A percentile compares a stretch with the other conserved stretches of the same genome.
Conservation (phyloP, 1,140 invertebrate species). For the Trissolcus basalis region DNA sequence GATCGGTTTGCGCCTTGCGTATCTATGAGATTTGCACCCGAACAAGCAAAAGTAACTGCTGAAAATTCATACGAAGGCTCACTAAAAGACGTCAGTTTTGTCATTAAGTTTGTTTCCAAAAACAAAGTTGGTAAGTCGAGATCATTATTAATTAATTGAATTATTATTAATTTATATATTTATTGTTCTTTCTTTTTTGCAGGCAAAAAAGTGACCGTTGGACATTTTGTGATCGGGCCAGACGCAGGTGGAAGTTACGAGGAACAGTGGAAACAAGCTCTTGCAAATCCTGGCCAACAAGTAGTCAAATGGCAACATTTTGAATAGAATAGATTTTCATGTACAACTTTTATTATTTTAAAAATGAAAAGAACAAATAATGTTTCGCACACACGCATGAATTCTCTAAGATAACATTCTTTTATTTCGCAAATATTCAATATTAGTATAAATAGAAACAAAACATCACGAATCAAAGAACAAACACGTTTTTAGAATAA, state of each 20-base stretch:
- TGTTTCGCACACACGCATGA: too few species aligned
- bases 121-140: constrained; percentile 71
- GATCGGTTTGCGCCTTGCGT: constrained; percentile 83
- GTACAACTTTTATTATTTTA: too few species aligned
- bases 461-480: neutral
- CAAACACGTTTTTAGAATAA: neutral
- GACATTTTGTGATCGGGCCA: constrained; percentile 75
- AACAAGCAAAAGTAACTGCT: constrained; percentile 68
- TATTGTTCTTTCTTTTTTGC: neutral
- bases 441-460: neutral
- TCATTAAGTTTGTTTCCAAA: constrained; percentile 73
- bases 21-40: constrained; percentile 74
- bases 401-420: too few species aligned
- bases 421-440: too few species aligned
- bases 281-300: constrained; percentile 71
- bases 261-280: constrained; percentile 74
- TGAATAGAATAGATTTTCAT: constrained; percentile 59
- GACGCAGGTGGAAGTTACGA: constrained; percentile 71
- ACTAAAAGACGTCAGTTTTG: constrained; percentile 72
- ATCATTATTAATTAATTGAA: too few species aligned
- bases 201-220: constrained; percentile 79
- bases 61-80: constrained; percentile 74
- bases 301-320: constrained; percentile 73
- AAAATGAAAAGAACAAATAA: too few species aligned
- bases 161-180: too few species aligned